These are phyloP conservation scores for Cuniculus paca DNA, from an alignment of 2,797 vertebrate species.

Conservation along the genomic window DNA sequence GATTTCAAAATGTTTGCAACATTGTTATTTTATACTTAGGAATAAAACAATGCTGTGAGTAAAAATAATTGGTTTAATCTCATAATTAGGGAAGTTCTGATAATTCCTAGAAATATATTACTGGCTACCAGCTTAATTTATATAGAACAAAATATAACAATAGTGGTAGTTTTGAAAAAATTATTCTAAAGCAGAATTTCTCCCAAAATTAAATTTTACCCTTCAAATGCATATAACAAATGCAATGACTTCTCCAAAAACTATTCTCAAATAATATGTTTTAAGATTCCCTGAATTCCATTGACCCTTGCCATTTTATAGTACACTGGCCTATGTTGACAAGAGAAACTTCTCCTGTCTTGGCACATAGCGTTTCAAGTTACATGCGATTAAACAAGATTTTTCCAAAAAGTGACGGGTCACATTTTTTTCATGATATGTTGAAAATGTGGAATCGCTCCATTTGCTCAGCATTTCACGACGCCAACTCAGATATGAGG, in stretches of 20 bases:
- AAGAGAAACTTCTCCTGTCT: conserved; percentile 29
- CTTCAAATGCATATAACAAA: conserved; percentile 43
- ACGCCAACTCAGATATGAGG: neutral
- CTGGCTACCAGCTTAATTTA: neutral
- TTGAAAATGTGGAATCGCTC: conserved; percentile 25
- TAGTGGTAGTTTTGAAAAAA: conserved; percentile 24
- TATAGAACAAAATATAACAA: conserved; percentile 3
- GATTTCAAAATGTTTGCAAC: conserved; percentile 26
- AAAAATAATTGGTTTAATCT: conserved; percentile 44
- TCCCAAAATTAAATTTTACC: neutral
- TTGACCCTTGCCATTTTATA: conserved; percentile 19
- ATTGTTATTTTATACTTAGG: neutral
- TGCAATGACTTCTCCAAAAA: neutral
- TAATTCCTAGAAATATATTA: conserved; percentile 42
- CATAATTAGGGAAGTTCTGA: neutral
- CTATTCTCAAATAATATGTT: conserved; percentile 39
- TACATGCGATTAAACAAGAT: conserved; percentile 46
- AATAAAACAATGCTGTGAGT: conserved; percentile 35
- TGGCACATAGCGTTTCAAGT: conserved; percentile 61
- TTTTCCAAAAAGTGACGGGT: conserved; percentile 64
- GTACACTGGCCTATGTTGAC: neutral
- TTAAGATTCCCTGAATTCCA: conserved; percentile 49
- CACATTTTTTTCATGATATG: conserved; percentile 45
- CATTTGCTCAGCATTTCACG: conserved; percentile 48
- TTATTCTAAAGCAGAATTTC: neutral